Conservation (phyloP, 2,797 vertebrate species). For the Rhadinocentrus ornatus region DNA sequence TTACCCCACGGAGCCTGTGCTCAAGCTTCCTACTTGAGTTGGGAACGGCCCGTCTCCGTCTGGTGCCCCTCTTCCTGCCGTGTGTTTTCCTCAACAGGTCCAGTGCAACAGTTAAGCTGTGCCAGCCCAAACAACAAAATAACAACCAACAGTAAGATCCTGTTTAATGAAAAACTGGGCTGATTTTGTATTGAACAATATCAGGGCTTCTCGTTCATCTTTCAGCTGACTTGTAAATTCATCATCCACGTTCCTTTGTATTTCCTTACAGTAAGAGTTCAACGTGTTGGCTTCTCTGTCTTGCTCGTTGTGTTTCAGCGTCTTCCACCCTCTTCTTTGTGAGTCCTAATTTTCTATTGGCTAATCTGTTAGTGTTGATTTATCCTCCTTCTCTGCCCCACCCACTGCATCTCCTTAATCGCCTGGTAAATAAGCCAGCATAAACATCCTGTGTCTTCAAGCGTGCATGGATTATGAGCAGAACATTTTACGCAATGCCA, state of each 20-base stretch:
- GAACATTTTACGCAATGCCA: constrained; percentile 46
- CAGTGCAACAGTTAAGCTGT: constrained; percentile 62
- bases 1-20: constrained; percentile 62
- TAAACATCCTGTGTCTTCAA: constrained; percentile 50
- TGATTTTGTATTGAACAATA: constrained; percentile 22
- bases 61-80: constrained; percentile 63
- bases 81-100: constrained; percentile 78
- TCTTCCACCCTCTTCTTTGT: constrained; percentile 29
- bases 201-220: constrained; percentile 18
- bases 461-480: constrained; percentile 58
- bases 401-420: constrained; percentile 56
- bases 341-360: constrained; percentile 60
- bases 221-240: constrained; percentile 1
- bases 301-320: not conserved
- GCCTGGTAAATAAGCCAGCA: constrained; percentile 47
- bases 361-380: constrained; percentile 75
- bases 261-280: not conserved
- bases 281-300: constrained; percentile 4
- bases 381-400: constrained; percentile 61
- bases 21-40: constrained; percentile 72
- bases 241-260: constrained; percentile 8
- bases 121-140: constrained; percentile 40
- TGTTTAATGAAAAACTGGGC: constrained; percentile 6
- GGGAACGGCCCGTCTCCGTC: constrained; percentile 52
- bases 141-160: not conserved